These are phyloP conservation scores for Noctua comes DNA, from an alignment of 2,888 invertebrate species.

Conservation along the genomic window DNA sequence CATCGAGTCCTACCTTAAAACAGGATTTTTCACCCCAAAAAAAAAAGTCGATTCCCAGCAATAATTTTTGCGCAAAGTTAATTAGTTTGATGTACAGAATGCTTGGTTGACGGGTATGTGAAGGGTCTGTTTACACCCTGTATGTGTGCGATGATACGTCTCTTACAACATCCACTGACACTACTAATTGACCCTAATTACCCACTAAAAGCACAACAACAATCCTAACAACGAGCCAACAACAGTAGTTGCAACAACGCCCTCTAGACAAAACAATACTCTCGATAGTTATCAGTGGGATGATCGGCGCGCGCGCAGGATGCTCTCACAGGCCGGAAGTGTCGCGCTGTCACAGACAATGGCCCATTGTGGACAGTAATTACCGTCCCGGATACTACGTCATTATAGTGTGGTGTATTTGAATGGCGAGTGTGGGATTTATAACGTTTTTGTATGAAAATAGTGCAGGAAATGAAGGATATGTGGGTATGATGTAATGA, in stretches of 20 bases:
- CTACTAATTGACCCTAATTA: constrained; percentile 13
- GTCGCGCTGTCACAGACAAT: constrained; percentile 83
- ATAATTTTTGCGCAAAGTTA: too few species aligned
- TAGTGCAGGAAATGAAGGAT: constrained; percentile 53
- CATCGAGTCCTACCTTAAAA: too few species aligned
- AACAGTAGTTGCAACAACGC: constrained; percentile 59
- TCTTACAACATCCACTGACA: neutral
- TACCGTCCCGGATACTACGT: constrained; percentile 77
- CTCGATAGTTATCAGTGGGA: constrained; percentile 64
- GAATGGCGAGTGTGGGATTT: constrained; percentile 56
- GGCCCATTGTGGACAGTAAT: constrained; percentile 84
- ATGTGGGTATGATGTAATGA: constrained; percentile 28
- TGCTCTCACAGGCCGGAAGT: constrained; percentile 79
- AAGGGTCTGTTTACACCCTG: too few species aligned
- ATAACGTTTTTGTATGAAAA: constrained; percentile 36
- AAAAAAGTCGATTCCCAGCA: too few species aligned
- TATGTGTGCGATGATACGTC: too few species aligned
- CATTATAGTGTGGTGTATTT: constrained; percentile 74
- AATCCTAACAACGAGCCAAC: constrained; percentile 30
- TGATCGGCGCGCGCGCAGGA: constrained; percentile 76
- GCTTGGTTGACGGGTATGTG: too few species aligned
- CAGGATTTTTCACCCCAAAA: too few species aligned
- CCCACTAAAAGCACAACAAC: constrained; percentile 12
- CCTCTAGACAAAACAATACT: constrained; percentile 65
- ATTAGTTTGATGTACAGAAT: too few species aligned